A percentile compares a stretch with the other conserved stretches of the same genome.
phyloP scores from a whole-genome alignment of 2,888 invertebrate genomes.

The Troglohyphantes excavatus region DNA sequence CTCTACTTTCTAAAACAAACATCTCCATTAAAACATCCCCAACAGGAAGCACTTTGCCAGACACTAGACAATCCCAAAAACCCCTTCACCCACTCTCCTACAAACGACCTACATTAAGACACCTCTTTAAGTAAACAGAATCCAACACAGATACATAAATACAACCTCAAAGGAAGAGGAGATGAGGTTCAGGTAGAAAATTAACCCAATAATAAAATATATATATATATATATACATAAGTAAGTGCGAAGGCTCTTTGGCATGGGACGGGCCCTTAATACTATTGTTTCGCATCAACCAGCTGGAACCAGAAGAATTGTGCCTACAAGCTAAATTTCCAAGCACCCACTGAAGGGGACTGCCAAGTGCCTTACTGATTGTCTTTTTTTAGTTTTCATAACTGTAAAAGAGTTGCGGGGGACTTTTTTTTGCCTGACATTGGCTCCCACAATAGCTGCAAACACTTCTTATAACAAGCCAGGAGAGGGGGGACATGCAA shows the following conservation, averaged over 20 bases:
- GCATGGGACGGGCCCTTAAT: conserved; percentile 44
- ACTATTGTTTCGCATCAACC: conserved; percentile 49
- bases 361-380: conserved; percentile 43
- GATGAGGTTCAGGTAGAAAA: background rate
- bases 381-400: conserved; percentile 61
- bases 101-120: conserved; percentile 50
- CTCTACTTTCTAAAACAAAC: no score
- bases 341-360: conserved; percentile 13
- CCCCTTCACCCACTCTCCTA: conserved; percentile 7
- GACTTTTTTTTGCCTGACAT: background rate
- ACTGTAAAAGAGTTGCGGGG: conserved; percentile 15
- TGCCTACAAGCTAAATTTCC: conserved; percentile 53
- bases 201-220: background rate
- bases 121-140: conserved; percentile 30
- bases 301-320: conserved; percentile 60
- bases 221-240: background rate
- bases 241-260: conserved; percentile 55
- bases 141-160: conserved; percentile 36
- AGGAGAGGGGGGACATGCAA: background rate
- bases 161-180: background rate
- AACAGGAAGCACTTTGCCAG: no score
- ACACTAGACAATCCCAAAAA: background rate
- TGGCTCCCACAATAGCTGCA: conserved; percentile 4
- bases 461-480: background rate
- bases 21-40: no score